phyloP scores from a whole-genome alignment of 2,113 vertebrate genomes.

The Salminus brasiliensis region DNA sequence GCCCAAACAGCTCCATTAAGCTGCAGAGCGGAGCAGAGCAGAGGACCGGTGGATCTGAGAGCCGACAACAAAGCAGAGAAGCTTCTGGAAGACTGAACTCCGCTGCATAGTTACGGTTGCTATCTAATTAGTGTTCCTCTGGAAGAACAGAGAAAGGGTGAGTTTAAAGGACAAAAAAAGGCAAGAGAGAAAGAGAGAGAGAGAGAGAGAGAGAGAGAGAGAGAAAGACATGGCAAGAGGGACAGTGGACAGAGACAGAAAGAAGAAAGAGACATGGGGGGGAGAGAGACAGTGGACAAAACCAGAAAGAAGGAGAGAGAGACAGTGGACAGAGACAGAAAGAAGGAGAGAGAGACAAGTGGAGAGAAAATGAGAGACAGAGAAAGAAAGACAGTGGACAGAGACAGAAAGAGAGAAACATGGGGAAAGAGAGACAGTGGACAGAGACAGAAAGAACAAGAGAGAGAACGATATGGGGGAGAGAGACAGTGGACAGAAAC shows the following conservation, averaged over 20 bases:
- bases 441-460: no score
- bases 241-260: no score
- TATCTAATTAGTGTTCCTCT: conserved; percentile 8
- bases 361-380: not conserved
- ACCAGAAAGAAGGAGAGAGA: not conserved
- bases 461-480: no score
- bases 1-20: conserved; percentile 39
- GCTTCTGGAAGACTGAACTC: conserved; percentile 31
- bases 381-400: not conserved
- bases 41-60: conserved; percentile 3
- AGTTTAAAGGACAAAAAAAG: not conserved
- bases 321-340: not conserved
- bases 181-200: not conserved
- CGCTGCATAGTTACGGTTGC: conserved; percentile 9
- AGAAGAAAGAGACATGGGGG: not conserved
- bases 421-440: no score
- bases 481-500: no score
- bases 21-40: not conserved
- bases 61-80: conserved; percentile 21
- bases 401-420: no score
- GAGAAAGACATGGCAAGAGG: not conserved
- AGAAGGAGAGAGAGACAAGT: not conserved
- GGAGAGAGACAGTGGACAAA: not conserved
- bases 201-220: conserved; percentile 1
- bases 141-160: conserved; percentile 29